Evolutionary conservation across 2,797 vertebrate genomes (phyloP), one percentile per base, ranked within the genome.

Genomic region (Ataeniobius toweri): DNA sequence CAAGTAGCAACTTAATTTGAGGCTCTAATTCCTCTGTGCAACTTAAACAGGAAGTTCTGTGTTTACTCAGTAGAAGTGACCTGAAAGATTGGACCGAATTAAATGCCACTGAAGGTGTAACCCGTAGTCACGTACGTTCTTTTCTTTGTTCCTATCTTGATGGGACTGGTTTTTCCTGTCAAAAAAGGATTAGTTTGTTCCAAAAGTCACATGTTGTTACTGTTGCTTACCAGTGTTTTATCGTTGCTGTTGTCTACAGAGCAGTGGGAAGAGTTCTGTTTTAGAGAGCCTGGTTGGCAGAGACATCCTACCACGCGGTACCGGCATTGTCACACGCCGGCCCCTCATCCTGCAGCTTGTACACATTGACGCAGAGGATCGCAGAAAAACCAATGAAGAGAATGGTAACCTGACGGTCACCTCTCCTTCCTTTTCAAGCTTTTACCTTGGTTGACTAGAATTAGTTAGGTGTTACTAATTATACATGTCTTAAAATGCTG

Each of bases 211-310:
- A 14, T 31, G 36, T 61, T 5, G 0, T 31, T 16, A 39, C 61
- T 4, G 1, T 77, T 22, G 0, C 79, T 81, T 79, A 41, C 63
- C 41, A 3, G 22, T 78, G 41, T n/a, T 84, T 80, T 76, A 56
- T 76, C 39, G 68, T 9, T 84, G 51, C 79, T 76, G 22, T 94
- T 93, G 58, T 95, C 90, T 95, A 94, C 96, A 99, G 98, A 99
- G 98, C 94, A 99, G 98, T 80, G 98, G 98, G 75, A 99, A 99
- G 93, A 99, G 98, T 93, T 99, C 98, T 1, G 98, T 99, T 80
- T 92, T 99, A 86, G 98, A 99, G 93, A 99, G 97, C 90, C 95
- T 99, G 53, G 98, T 99, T 79, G 98, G 98, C 71, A 94, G 94
- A 80, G 98, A 99, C 93, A 94, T 99, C 81, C 94, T 99, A 73